Percentiles rank a stretch among this genome's conserved stretches.
phyloP scores from a whole-genome alignment of 2,888 invertebrate species.

The Emmelina monodactyla region DNA sequence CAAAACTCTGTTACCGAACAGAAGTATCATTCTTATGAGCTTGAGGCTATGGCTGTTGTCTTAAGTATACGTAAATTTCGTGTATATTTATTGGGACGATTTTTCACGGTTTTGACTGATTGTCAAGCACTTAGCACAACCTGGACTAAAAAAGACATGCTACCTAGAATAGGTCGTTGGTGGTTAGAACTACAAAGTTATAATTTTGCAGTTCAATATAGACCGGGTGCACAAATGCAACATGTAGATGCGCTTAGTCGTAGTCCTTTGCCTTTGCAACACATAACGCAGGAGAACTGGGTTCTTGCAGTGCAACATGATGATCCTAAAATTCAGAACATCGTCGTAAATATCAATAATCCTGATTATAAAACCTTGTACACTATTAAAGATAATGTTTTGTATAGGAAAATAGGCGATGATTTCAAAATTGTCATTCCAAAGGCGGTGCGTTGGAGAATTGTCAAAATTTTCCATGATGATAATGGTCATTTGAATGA shows the following conservation, averaged over 20 bases:
- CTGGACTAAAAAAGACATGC: conserved; percentile 12
- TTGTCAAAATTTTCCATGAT: conserved; percentile 8
- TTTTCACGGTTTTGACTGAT: conserved; percentile 11
- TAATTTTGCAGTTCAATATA: conserved; percentile 11
- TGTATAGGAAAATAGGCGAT: background rate
- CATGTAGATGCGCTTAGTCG: conserved; percentile 12
- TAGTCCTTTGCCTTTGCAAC: conserved; percentile 2
- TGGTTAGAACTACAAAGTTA: conserved; percentile 5
- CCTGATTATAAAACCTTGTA: background rate
- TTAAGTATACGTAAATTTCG: conserved; percentile 12
- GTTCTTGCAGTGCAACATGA: conserved; percentile 1
- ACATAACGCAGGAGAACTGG: background rate
- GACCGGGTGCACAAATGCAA: conserved; percentile 9
- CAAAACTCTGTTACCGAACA: conserved; percentile 11
- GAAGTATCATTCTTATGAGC: conserved; percentile 12
- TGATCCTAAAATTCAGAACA: background rate
- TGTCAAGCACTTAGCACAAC: conserved; percentile 12
- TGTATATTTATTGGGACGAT: conserved; percentile 9
- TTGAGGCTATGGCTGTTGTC: conserved; percentile 14
- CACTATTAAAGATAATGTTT: background rate
- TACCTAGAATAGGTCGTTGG: conserved; percentile 11
- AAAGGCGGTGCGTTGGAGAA: conserved; percentile 5
- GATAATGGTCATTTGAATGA: conserved; percentile 7
- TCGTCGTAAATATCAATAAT: background rate
- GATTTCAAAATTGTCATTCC: conserved; percentile 2